A percentile compares a stretch with the other conserved stretches of the same genome.
Conservation (phyloP, 2,113 vertebrate genomes). For the Xyrauchen texanus region DNA sequence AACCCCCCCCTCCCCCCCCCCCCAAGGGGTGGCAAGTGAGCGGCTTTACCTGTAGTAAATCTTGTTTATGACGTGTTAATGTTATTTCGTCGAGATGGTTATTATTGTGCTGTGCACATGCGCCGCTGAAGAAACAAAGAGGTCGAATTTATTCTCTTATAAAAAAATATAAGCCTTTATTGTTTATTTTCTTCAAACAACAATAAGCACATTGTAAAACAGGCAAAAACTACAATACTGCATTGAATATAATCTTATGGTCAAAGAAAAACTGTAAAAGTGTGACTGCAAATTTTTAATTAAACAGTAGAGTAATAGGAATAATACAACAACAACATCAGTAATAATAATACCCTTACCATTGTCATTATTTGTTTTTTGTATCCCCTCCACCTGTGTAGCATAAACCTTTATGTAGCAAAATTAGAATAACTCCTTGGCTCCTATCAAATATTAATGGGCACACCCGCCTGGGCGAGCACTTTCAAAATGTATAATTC, state of each 20-base stretch:
- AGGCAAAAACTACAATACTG: background rate
- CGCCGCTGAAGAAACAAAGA: constrained; percentile 36
- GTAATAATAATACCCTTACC: constrained; percentile 9
- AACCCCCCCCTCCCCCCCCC: background rate
- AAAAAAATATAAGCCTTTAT: background rate
- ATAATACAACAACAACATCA: background rate
- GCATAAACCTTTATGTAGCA: constrained; percentile 80
- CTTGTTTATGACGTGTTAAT: constrained; percentile 50
- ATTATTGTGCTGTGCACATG: constrained; percentile 43
- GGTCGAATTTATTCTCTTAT: background rate
- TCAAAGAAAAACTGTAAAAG: background rate
- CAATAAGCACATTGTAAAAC: background rate
- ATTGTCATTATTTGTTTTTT: constrained; percentile 29
- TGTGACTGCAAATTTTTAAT: background rate
- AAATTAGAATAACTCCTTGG: constrained; percentile 70
- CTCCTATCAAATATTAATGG: constrained; percentile 79
- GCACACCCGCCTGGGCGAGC: constrained; percentile 54
- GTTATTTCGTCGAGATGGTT: constrained; percentile 37
- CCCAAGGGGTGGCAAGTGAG: constrained; percentile 24
- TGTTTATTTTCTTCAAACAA: constrained; percentile 14
- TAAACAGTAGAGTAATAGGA: background rate
- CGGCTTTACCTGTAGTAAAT: constrained; percentile 43
- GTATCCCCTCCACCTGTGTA: constrained; percentile 68
- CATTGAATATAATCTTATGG: background rate
- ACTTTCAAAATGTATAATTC: constrained; percentile 65